phyloP scores from a whole-genome alignment of 2,888 invertebrate genomes.

The Seladonia tumulorum region DNA sequence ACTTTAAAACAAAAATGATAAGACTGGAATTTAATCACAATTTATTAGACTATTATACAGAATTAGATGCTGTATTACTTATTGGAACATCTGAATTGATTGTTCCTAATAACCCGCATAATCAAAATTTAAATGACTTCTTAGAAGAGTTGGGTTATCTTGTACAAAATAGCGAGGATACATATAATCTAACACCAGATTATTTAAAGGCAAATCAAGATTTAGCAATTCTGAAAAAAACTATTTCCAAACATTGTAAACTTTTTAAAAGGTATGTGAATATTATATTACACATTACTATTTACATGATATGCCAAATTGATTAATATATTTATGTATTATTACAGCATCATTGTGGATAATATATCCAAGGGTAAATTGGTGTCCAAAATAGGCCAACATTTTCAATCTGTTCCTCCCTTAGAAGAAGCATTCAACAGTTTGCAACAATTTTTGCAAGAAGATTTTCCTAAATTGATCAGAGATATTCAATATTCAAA shows the following conservation, averaged over 20 bases:
- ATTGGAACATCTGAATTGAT: conserved; percentile 87
- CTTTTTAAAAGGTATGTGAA: conserved; percentile 78
- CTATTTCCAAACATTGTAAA: conserved; percentile 78
- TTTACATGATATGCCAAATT: not conserved
- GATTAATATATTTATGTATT: not conserved
- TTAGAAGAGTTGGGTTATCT: conserved; percentile 75
- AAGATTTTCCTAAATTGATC: conserved; percentile 81
- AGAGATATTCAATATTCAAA: conserved; percentile 79
- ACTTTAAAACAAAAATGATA: conserved; percentile 85
- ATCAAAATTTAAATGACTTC: conserved; percentile 77
- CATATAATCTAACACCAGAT: conserved; percentile 80
- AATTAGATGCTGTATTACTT: conserved; percentile 93
- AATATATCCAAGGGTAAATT: conserved; percentile 80
- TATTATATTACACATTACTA: not conserved
- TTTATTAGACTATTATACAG: conserved; percentile 93
- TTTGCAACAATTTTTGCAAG: conserved; percentile 82
- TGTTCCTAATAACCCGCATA: conserved; percentile 75
- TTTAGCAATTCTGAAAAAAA: conserved; percentile 76
- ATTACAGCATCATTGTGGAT: conserved; percentile 77
- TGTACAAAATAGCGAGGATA: conserved; percentile 72
- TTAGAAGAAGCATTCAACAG: conserved; percentile 82
- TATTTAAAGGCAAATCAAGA: conserved; percentile 78
- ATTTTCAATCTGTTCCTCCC: conserved; percentile 81
- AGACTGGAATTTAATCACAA: conserved; percentile 95
- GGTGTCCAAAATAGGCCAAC: conserved; percentile 77